Base-by-base conservation (phyloP, 1,140 invertebrate species). In the Macrobrachium nipponense region DNA sequence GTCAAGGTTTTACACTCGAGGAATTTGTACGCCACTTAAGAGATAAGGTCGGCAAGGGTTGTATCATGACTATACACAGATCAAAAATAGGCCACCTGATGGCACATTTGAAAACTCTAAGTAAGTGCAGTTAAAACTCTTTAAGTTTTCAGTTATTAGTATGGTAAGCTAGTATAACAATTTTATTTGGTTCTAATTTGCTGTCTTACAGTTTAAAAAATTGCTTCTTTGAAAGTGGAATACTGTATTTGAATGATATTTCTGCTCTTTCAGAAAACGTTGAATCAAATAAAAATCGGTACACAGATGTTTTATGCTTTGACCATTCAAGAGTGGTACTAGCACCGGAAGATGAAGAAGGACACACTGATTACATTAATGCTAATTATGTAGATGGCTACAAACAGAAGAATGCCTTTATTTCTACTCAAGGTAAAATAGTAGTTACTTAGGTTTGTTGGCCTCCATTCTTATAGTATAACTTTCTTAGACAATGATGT, bases 301-400 rank as follows among this genome's bases (percentile, higher is more conserved):
- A 99, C 91, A 97, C 96, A 70, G 98, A 99, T 92, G 97, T 99
- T 36, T 93, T 98, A 20, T 98, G 98, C 91, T 98, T 96, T 91
- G 98, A 99, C 92, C 97, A 98, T 91, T 96, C 96, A 90, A 93
- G 98, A 89, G 98, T 99, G 70, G 93, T 95, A 80, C 92, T 99
- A 43, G 91, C 94, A 70, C 80, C 88, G 62, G 94, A 96, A 87
- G 94, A 94, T 68, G 93, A 93, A 86, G 96, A 98, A 89, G 92
- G 94, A 18, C 93, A 93, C 86, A 95, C 95, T 62, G 97, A 98
- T 92, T 99, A 99, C 90, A 98, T 99, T 90, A 98, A 99, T 93
- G 98, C 97, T 51, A 99, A 99, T 93, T 99, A 96, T 92, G 97
- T 99, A 51, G 98, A 99, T 93, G 98, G 98, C 6, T 99, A 99